Conservation (phyloP, 2,113 vertebrate genomes). For the Lagopus leucura region DNA sequence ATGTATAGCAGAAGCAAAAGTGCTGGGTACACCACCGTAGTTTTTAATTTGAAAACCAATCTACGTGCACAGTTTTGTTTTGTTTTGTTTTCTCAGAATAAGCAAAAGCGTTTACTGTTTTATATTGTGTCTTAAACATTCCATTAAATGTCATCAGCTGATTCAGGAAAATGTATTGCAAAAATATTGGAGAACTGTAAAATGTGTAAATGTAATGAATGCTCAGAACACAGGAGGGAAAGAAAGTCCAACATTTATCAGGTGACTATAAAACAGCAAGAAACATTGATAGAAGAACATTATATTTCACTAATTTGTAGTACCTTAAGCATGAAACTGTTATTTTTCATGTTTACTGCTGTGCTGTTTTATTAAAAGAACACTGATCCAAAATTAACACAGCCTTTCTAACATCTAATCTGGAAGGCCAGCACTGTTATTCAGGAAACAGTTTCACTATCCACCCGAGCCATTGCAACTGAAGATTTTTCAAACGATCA, state of each 20-base stretch:
- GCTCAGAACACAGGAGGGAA: conserved; percentile 68
- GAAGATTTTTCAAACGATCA: conserved; percentile 56
- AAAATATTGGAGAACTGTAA: conserved; percentile 81
- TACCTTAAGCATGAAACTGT: conserved; percentile 67
- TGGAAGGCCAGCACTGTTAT: conserved; percentile 34
- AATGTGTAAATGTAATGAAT: conserved; percentile 78
- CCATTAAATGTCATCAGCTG: conserved; percentile 85
- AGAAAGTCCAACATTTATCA: conserved; percentile 78
- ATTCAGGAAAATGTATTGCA: conserved; percentile 83
- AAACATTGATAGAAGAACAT: conserved; percentile 71
- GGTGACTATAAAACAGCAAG: conserved; percentile 77
- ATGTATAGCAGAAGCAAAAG: conserved; percentile 73
- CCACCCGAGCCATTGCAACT: conserved; percentile 55
- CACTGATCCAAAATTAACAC: conserved; percentile 67
- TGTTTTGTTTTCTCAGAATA: conserved; percentile 50
- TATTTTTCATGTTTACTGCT: conserved; percentile 75
- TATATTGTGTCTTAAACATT: conserved; percentile 83
- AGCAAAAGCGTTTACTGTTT: conserved; percentile 80
- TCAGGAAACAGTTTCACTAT: conserved; percentile 48
- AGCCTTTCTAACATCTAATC: conserved; percentile 20
- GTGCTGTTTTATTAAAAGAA: conserved; percentile 72
- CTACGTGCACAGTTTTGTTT: conserved; percentile 58
- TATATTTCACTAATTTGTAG: conserved; percentile 72
- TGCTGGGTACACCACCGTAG: conserved; percentile 63
- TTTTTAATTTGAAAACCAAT: conserved; percentile 85